These are phyloP conservation scores for Pocillopora verrucosa DNA, from an alignment of 64 coral and sea anemone species.

Conservation along the genomic window DNA sequence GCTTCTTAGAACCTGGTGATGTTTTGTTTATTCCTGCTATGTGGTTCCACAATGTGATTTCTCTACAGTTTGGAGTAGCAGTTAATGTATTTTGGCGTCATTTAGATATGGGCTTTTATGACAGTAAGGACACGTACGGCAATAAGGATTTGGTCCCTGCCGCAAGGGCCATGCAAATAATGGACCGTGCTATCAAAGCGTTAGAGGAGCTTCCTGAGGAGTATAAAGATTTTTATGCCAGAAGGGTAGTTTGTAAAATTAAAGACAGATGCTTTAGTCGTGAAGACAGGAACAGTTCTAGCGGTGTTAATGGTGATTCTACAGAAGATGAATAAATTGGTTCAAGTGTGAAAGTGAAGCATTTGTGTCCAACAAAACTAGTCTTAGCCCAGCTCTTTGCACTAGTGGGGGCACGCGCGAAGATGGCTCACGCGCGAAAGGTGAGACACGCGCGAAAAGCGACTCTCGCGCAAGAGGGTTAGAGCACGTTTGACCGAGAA, in stretches of 20 bases:
- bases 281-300: neutral
- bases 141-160: constrained; percentile 90
- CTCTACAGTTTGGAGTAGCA: constrained; percentile 89
- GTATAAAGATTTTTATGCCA: constrained; percentile 90
- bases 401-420: no score
- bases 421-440: no score
- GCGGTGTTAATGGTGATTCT: neutral
- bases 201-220: constrained; percentile 77
- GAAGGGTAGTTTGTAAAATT: constrained; percentile 56
- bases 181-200: constrained; percentile 72
- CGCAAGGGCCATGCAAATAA: constrained; percentile 81
- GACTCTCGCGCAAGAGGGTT: no score
- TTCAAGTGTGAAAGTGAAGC: no score
- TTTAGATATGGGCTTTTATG: constrained; percentile 59
- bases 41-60: constrained; percentile 94
- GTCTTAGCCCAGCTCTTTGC: no score
- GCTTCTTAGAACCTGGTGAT: constrained; percentile 73
- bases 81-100: constrained; percentile 97
- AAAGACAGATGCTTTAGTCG: constrained; percentile 7
- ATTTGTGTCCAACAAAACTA: no score
- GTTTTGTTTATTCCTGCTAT: constrained; percentile 85
- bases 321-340: neutral
- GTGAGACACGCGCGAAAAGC: no score
- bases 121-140: constrained; percentile 82
- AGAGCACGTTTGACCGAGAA: no score